Evolutionary conservation across 2,797 vertebrate genomes (phyloP).

Genomic region (Lepilemur ruficaudatus): DNA sequence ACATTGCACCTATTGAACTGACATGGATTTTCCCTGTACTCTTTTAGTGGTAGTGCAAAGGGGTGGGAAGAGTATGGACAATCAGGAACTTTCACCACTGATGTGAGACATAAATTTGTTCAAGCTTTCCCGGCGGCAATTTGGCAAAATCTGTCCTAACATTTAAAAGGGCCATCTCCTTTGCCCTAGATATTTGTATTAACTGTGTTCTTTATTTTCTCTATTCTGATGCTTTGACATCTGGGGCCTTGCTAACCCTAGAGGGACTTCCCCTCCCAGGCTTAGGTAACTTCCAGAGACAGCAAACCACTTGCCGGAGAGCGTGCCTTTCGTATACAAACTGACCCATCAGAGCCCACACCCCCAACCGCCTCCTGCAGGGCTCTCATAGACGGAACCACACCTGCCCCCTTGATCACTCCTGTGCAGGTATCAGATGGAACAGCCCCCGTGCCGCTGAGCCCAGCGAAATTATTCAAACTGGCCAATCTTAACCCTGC

Average conservation of each 20-base stretch:
- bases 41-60: not conserved
- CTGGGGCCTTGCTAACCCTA: not conserved
- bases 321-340: not conserved
- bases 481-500: not conserved
- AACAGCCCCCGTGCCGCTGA: not conserved
- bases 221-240: not conserved
- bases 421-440: too few relatives aligned
- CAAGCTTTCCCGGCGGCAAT: not conserved
- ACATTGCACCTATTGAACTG: not conserved
- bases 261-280: not conserved
- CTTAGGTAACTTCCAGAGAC: not conserved
- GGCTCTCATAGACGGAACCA: not conserved
- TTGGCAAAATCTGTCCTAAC: not conserved
- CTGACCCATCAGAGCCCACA: not conserved
- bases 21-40: not conserved
- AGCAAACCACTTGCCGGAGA: not conserved
- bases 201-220: not conserved
- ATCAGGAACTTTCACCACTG: not conserved
- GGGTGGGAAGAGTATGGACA: not conserved
- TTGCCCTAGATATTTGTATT: not conserved
- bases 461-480: not conserved
- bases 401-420: not conserved
- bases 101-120: not conserved
- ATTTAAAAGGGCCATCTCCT: too few relatives aligned
- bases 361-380: not conserved